A percentile compares a stretch with the other conserved stretches of the same genome.
Conservation (phyloP, 2,797 vertebrate species). For the Acanthis flammea region DNA sequence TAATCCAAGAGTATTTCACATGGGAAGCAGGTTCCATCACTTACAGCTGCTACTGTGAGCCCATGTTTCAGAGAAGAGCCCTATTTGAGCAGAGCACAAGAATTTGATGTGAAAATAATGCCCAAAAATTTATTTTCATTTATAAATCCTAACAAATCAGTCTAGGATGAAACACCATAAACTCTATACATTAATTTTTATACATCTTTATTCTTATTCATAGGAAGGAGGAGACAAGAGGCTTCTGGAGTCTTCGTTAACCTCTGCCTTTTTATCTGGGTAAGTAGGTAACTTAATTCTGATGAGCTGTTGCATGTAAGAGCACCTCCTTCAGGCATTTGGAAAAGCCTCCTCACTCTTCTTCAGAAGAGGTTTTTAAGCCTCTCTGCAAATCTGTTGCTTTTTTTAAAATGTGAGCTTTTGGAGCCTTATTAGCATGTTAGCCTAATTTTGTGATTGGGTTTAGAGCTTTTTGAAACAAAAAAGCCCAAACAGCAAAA, state of each 20-base stretch:
- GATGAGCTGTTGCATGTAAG: background rate
- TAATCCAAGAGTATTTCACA: background rate
- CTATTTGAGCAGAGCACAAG: background rate
- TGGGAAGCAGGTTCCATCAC: background rate
- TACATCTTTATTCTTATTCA: background rate
- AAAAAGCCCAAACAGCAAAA: rapidly evolving
- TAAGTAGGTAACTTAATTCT: background rate
- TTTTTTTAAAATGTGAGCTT: background rate
- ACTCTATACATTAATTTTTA: background rate
- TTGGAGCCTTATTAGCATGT: background rate
- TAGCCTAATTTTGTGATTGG: background rate
- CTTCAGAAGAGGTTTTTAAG: background rate
- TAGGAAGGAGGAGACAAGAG: background rate
- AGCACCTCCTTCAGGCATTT: background rate
- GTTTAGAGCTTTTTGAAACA: background rate
- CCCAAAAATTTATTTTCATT: background rate
- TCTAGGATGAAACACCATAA: background rate
- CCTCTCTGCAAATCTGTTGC: background rate
- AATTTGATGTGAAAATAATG: background rate
- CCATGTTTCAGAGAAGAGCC: background rate
- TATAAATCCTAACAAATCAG: background rate
- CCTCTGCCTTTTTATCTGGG: background rate
- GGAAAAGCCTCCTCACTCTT: background rate
- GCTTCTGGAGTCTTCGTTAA: background rate
- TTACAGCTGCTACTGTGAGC: background rate